Evolutionary conservation across 2,888 invertebrate species (phyloP).

Genomic region (Amphipoea lucens): DNA sequence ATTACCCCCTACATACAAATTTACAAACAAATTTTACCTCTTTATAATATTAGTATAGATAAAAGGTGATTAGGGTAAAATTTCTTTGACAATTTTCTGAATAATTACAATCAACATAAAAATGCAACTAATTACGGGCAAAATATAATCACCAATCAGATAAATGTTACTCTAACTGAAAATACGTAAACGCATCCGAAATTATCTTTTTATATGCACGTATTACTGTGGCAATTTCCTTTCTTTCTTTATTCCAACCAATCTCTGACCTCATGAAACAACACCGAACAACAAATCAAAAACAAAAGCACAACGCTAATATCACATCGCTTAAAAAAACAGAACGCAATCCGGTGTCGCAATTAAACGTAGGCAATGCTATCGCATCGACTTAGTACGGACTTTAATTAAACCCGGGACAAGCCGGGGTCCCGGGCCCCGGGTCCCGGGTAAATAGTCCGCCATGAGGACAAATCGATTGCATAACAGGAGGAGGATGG

Average conservation of each 20-base stretch:
- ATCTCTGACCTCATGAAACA: not conserved
- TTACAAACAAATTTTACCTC: too few relatives aligned
- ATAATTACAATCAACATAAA: not conserved
- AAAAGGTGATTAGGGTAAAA: too few relatives aligned
- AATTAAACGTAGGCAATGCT: conserved; percentile 65
- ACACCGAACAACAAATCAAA: conserved; percentile 15
- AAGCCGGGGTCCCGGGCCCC: conserved; percentile 44
- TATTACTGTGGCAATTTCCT: not conserved
- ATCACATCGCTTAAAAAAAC: conserved; percentile 54
- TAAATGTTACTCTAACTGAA: not conserved
- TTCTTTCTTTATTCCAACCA: not conserved
- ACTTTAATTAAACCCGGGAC: conserved; percentile 69
- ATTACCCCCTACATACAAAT: too few relatives aligned
- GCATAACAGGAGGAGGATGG: conserved; percentile 52
- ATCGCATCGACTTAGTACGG: conserved; percentile 66
- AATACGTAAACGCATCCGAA: not conserved
- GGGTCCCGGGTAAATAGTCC: conserved; percentile 63
- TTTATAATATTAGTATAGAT: too few relatives aligned
- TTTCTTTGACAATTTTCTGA: too few relatives aligned
- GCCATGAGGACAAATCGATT: conserved; percentile 65
- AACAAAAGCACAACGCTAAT: conserved; percentile 44
- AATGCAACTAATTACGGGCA: not conserved
- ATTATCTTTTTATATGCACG: not conserved
- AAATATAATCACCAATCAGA: not conserved
- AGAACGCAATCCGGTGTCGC: conserved; percentile 58